phyloP scores from a whole-genome alignment of 2,797 vertebrate genomes.

The Chanos chanos region DNA sequence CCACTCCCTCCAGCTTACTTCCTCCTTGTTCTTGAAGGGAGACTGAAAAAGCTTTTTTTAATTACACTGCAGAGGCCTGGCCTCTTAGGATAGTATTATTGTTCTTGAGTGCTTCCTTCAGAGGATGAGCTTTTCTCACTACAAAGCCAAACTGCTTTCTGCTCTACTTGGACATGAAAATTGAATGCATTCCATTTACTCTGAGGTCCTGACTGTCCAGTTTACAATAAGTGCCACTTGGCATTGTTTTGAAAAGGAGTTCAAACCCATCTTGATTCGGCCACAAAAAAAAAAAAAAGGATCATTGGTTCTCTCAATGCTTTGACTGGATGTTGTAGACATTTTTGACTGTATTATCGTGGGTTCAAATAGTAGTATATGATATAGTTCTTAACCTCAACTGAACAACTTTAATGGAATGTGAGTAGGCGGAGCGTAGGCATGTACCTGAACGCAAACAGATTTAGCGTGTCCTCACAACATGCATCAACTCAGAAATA shows the following conservation, averaged over 20 bases:
- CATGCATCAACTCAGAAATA: too few species aligned
- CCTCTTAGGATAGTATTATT: conserved; percentile 87
- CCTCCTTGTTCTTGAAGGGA: conserved; percentile 55
- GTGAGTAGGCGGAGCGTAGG: not conserved
- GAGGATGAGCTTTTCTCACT: conserved; percentile 70
- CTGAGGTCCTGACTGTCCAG: conserved; percentile 28
- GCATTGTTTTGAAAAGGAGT: conserved; percentile 61
- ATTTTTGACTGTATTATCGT: conserved; percentile 44
- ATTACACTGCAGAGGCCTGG: conserved; percentile 75
- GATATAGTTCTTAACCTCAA: conserved; percentile 33
- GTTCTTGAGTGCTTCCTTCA: conserved; percentile 88
- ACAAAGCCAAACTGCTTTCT: conserved; percentile 60
- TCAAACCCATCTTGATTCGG: conserved; percentile 48
- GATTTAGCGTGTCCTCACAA: too few species aligned
- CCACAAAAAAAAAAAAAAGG: conserved; percentile 42
- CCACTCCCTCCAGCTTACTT: conserved; percentile 63
- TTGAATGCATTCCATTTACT: conserved; percentile 58
- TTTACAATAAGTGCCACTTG: conserved; percentile 67
- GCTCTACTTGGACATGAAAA: conserved; percentile 68
- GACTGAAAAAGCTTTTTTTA: conserved; percentile 83
- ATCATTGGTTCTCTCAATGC: conserved; percentile 46
- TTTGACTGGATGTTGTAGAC: conserved; percentile 59
- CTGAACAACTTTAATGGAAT: conserved; percentile 45
- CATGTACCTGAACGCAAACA: not conserved
- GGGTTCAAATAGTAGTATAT: conserved; percentile 37